These are phyloP conservation scores for Poecilia latipinna DNA, from an alignment of 2,113 vertebrate species.

Conservation along the genomic window DNA sequence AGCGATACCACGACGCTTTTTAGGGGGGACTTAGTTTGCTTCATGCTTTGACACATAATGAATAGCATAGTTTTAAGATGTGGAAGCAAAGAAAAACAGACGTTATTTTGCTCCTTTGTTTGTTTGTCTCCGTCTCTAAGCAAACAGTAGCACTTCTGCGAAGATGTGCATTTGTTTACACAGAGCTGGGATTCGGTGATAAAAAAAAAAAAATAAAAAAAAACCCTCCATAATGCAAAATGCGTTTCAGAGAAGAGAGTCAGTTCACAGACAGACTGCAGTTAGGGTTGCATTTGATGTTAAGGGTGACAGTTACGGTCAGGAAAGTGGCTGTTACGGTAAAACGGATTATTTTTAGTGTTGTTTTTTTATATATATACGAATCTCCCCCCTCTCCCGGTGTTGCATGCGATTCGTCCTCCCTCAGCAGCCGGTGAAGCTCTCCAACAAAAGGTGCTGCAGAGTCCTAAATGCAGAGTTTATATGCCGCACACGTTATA, in stretches of 20 bases:
- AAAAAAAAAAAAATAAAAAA: not conserved
- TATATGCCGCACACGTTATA: not conserved
- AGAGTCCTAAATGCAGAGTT: too few relatives aligned
- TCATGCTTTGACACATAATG: not conserved
- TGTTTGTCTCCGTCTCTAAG: not conserved
- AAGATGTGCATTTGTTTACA: constrained; percentile 1
- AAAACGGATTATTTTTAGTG: not conserved
- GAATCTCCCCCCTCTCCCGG: too few relatives aligned
- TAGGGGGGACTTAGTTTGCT: not conserved
- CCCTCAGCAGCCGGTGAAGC: too few relatives aligned
- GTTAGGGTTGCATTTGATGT: constrained; percentile 2
- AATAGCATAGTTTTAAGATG: not conserved
- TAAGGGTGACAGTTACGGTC: not conserved
- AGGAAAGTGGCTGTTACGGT: constrained; percentile 13
- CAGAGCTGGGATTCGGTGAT: not conserved
- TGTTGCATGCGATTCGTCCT: too few relatives aligned
- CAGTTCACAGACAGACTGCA: constrained; percentile 6
- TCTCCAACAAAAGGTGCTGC: too few relatives aligned
- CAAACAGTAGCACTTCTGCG: not conserved
- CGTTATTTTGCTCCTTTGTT: not conserved
- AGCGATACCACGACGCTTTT: not conserved
- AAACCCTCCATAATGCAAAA: not conserved
- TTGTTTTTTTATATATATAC: not conserved
- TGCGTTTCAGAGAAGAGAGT: not conserved
- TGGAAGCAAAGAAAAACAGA: not conserved